Conservation (phyloP, 1,140 invertebrate species). For the Calliopsis andreniformis region DNA sequence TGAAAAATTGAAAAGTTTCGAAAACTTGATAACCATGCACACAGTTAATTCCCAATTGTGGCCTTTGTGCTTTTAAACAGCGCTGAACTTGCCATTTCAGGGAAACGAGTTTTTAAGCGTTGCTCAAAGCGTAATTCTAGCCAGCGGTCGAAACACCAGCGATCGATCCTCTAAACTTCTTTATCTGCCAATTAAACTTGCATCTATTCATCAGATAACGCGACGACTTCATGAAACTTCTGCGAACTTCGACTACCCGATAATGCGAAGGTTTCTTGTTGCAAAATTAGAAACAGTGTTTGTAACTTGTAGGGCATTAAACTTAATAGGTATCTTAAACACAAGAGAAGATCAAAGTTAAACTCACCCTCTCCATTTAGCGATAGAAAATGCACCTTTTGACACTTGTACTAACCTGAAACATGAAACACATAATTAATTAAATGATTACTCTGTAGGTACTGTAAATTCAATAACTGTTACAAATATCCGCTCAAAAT, state of each 20-base stretch:
- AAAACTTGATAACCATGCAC: background rate
- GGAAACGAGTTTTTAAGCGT: conserved; percentile 33
- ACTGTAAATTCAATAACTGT: too few relatives aligned
- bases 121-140: background rate
- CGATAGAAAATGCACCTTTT: background rate
- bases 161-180: conserved; percentile 18
- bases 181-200: conserved; percentile 23
- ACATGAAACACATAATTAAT: background rate
- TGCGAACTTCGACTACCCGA: background rate
- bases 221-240: background rate
- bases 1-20: too few relatives aligned
- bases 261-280: background rate
- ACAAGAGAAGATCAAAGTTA: too few relatives aligned
- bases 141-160: background rate
- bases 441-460: background rate
- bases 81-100: background rate
- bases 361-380: background rate
- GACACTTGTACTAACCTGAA: background rate
- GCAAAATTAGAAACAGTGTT: background rate
- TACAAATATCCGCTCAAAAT: background rate
- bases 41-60: background rate
- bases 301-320: background rate
- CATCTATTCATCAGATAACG: conserved; percentile 1
- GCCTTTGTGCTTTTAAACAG: background rate
- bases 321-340: too few relatives aligned